Evolutionary conservation across 1,140 invertebrate genomes (phyloP), one percentile per base, ranked within the genome.

Genomic region (Pachypeltis micranthus): DNA sequence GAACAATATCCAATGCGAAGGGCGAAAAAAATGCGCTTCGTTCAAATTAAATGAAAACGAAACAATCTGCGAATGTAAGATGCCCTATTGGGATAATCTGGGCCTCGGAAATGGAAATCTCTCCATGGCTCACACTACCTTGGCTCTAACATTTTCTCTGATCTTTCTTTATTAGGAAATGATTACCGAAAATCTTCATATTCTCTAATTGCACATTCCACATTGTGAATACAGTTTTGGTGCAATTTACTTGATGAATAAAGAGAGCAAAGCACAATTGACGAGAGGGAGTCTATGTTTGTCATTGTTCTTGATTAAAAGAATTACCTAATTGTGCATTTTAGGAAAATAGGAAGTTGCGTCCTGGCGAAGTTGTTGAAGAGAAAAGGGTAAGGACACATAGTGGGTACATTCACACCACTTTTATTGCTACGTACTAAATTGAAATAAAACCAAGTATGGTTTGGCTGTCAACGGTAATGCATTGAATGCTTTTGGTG

Each of bases 351-450:
- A 83, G 87, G 79, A 93, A 91, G 85, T 86, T 93, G 78, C 88
- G 90, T 72, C 90, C 90, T 66, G 90, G 90, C 76, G 90, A 93
- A 82, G 86, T 93, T 77, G 74, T 89, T 74, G 90, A 92, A 79
- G 90, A 93, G 73, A 88, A 85, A 80, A 91, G 90, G 90, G 90
- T 93, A 90, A 92, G 87, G 24, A 28, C 57, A 16, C 14, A 59
- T 19, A 31, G 28, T n/a, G n/a, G 29, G 29, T 14, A 29, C 24
- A 14, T 19, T 16, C 14, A 34, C 57, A 21, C 47, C 47, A 51
- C 47, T 31, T 59, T 59, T n/a, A 59, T 29, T 59, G 57, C 57
- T 59, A 59, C 26, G n/a, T 59, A 59, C 57, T 59, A 59, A 59
- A 59, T 59, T 56, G 24, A 14, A 34, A 28, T 27, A 59, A 59